Percentiles rank a stretch among this genome's conserved stretches.
phyloP scores from a whole-genome alignment of 2,113 vertebrate genomes.

The Epinephelus moara region DNA sequence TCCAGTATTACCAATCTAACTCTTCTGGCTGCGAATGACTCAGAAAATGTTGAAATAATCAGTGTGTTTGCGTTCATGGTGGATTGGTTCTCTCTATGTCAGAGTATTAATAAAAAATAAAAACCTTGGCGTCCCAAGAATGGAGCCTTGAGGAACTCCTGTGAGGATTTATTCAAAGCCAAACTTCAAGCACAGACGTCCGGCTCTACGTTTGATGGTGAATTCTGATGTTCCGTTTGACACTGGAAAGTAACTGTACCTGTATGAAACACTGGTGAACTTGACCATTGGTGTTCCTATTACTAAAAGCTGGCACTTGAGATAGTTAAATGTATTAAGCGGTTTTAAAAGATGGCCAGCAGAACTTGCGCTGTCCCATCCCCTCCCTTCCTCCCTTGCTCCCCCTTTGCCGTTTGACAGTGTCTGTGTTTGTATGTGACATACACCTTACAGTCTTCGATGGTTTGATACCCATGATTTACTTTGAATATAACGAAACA shows the following conservation, averaged over 20 bases:
- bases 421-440: constrained; percentile 82
- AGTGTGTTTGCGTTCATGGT: constrained; percentile 60
- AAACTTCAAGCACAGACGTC: constrained; percentile 5
- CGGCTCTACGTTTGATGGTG: neutral
- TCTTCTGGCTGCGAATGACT: constrained; percentile 59
- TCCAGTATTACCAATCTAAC: constrained; percentile 51
- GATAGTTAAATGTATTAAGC: constrained; percentile 38
- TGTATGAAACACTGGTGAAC: constrained; percentile 18
- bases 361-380: constrained; percentile 52
- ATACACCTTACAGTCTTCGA: constrained; percentile 72
- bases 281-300: constrained; percentile 7
- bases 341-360: constrained; percentile 65
- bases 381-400: neutral
- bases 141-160: constrained; percentile 47
- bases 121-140: constrained; percentile 31
- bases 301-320: constrained; percentile 19
- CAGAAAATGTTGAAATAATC: constrained; percentile 64
- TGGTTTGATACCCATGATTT: constrained; percentile 77
- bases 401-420: constrained; percentile 70
- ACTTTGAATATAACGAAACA: constrained; percentile 73
- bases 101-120: constrained; percentile 38
- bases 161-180: neutral
- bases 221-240: constrained; percentile 9
- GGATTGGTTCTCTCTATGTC: constrained; percentile 56
- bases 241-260: constrained; percentile 1